Evolutionary conservation across 2,888 invertebrate species (phyloP), one percentile per base, ranked within the genome.

Genomic region (Hirtodrosophila cameraria): DNA sequence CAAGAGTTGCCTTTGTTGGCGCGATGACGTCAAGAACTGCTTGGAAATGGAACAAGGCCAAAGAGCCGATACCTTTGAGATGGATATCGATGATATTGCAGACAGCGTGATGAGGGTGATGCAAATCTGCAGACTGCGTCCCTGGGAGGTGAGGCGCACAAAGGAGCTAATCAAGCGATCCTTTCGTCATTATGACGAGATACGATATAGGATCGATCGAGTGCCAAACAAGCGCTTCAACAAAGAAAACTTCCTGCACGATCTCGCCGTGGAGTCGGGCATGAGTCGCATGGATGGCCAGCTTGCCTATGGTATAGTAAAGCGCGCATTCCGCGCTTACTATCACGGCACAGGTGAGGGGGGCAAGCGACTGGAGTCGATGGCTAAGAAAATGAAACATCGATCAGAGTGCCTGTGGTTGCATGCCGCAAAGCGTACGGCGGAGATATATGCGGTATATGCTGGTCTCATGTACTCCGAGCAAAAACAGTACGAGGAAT

Each of bases 251-350:
- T 72, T 90, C 5, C 46, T 90, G 3, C 78, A 86, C 36, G 88
- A 84, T 13, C 33, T 90, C 39, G 79, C 86, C 3, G 50, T 71
- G 1, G 81, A 80, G 33, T 86, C 84, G 30, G 70, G 70, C 16
- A 86, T 89, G 89, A 75, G 55, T 6, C 77, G 88, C 6, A 59
- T 86, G 9, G 90, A 89, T 20, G 74, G 88, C 6, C 85, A 89
- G 4, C 36, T 90, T 30, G 83, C 85, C 0, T 90, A 87, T 35
- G 73, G 82, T 1, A 86, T 89, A 6, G 76, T 86, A 0, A 90
- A 89, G 46, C 74, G 87, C 1, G 89, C 89, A 2, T 86, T 89
- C n/a, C 83, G 75, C 7, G 90, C 90, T 0, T 90, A 88, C 18
- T 90, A 87, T 28, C 81, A 86, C 4, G 88, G 82, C 9, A 81